These are phyloP conservation scores for Diarsia rubi DNA, from an alignment of 2,888 invertebrate genomes.

Conservation along the genomic window DNA sequence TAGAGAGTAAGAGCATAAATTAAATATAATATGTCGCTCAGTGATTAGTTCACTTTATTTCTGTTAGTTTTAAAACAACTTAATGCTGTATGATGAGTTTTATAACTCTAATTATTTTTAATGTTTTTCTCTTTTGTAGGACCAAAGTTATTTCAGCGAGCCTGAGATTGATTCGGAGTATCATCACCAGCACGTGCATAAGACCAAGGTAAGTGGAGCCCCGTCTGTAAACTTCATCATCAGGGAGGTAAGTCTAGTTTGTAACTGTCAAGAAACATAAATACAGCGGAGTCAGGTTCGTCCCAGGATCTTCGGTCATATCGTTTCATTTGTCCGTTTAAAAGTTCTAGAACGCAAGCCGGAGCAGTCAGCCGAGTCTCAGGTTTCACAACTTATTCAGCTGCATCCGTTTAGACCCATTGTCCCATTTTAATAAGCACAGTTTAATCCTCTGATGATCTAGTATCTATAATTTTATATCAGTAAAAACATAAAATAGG, in stretches of 20 bases:
- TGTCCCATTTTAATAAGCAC: too few relatives aligned
- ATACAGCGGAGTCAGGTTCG: not conserved
- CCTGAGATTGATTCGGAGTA: slow-evolving; percentile 98
- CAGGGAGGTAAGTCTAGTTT: slow-evolving; percentile 21
- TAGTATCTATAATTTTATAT: not conserved
- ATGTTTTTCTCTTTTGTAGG: slow-evolving; percentile 83
- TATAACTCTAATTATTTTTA: not conserved
- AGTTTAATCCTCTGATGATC: not conserved
- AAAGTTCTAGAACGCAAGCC: not conserved
- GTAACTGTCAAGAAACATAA: not conserved
- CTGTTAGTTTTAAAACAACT: not conserved
- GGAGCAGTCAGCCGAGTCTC: too few relatives aligned
- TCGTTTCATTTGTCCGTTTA: not conserved
- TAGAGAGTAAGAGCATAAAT: not conserved
- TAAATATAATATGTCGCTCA: not conserved
- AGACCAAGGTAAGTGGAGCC: slow-evolving; percentile 94
- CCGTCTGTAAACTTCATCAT: not conserved
- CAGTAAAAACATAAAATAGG: not conserved
- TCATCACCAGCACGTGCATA: slow-evolving; percentile 98
- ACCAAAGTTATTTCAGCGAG: slow-evolving; percentile 98
- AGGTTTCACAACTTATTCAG: not conserved
- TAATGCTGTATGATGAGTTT: not conserved
- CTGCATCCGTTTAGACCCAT: not conserved
- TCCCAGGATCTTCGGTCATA: not conserved
- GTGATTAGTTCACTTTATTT: not conserved